Base-by-base conservation (phyloP, 1,140 invertebrate species). In the Lepidurus couesii region DNA sequence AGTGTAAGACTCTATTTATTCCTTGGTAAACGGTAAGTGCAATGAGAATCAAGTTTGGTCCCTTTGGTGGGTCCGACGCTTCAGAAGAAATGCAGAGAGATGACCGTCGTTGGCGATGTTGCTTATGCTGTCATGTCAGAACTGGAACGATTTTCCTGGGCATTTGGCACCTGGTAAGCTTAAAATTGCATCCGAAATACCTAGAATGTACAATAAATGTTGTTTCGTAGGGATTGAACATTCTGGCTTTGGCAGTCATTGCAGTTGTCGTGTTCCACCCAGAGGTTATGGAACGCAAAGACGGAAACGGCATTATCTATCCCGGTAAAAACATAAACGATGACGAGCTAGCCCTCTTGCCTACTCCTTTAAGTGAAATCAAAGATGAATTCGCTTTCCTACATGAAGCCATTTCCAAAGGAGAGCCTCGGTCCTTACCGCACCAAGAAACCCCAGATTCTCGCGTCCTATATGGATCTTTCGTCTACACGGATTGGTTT, bases 111-210 rank as follows among this genome's bases (percentile, higher is more conserved):
- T 93, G 91, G 90, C 88, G 88, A 79, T 94, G 92, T 85, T 93
- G 90, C 83, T 90, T 93, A 82, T 94, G 92, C 83, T 89, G 93
- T 76, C 93, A 94, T 87, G 93, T 95, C 16, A 88, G 92, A 79
- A 94, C 92, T 45, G 92, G 91, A 34, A 93, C 92, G 11, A 90
- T 94, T 76, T 86, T 93, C 79, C 88, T 94, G 79, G 93, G 93
- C 82, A 86, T 93, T 82, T 92, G 91, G 90, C 91, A 93, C 85
- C 87, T 93, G 89, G 93, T 94, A 87, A 89, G 89, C 53, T 34
- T 2, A 34, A 34, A 34, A 34, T 34, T 34, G 4, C 2, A 34
- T 34, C 34, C 34, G 4, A 34, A 34, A 34, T 34, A 34, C 34
- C 34, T 34, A 47, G 34, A n/a, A 44, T 74, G 34, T 78, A n/a